These are phyloP conservation scores for Cassiopea xamachana DNA, from an alignment of 30 jellyfish, hydroid and myxozoan species.

Conservation along the genomic window DNA sequence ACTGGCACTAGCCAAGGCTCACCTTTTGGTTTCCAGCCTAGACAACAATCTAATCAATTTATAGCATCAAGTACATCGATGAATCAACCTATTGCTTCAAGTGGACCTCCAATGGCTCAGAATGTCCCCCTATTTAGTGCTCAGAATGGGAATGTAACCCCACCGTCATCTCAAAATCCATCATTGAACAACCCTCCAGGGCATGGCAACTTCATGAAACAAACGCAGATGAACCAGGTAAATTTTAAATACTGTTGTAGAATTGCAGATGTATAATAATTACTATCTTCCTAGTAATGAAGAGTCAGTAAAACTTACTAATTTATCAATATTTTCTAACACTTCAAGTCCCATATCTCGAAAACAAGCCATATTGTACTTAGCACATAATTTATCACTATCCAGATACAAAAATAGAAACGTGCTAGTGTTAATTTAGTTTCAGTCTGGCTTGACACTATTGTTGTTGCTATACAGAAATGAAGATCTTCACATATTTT, in stretches of 20 bases:
- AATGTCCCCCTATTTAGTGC: slow-evolving; percentile 59
- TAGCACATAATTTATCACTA: too few species aligned
- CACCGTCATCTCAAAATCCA: slow-evolving; percentile 70
- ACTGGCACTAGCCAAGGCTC: slow-evolving; percentile 46
- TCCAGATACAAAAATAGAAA: too few species aligned
- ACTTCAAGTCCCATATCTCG: too few species aligned
- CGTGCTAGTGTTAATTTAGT: too few species aligned
- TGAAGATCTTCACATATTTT: too few species aligned
- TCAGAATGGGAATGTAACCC: slow-evolving; percentile 67
- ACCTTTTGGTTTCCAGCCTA: slow-evolving; percentile 28
- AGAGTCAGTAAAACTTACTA: too few species aligned
- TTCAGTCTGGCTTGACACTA: too few species aligned
- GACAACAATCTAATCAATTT: slow-evolving; percentile 37
- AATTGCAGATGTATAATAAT: too few species aligned
- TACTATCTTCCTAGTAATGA: too few species aligned
- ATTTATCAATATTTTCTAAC: too few species aligned
- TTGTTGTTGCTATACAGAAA: too few species aligned
- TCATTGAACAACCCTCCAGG: slow-evolving; percentile 22
- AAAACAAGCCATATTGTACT: too few species aligned
- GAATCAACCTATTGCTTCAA: slow-evolving; percentile 46
- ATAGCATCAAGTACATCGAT: slow-evolving; percentile 15
- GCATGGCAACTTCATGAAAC: slow-evolving; percentile 26
- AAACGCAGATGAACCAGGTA: slow-evolving; percentile 63
- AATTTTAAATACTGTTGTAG: background rate
- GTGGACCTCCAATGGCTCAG: slow-evolving; percentile 48